Percentiles rank a stretch among this genome's conserved stretches.
These are phyloP conservation scores for Podarcis cretensis DNA, from an alignment of 2,113 vertebrate species.

Conservation along the genomic window DNA sequence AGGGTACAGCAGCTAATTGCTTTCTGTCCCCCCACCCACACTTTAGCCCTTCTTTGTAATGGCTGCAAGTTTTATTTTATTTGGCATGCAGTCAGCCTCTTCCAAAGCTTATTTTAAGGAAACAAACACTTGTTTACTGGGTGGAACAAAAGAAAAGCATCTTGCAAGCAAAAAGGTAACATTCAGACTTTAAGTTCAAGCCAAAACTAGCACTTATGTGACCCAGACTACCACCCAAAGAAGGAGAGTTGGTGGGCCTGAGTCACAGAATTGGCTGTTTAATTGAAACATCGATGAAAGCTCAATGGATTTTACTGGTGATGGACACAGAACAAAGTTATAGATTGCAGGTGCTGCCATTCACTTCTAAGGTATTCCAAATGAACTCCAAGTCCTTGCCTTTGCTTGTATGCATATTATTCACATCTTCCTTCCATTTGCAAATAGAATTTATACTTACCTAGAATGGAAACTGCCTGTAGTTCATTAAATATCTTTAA, in stretches of 20 bases:
- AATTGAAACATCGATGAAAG: not conserved
- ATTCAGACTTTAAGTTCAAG: not conserved
- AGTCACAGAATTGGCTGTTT: not conserved
- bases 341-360: not conserved
- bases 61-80: not conserved
- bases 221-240: not conserved
- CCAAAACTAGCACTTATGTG: not conserved
- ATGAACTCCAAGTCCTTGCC: not conserved
- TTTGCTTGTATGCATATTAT: constrained; percentile 10
- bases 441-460: constrained; percentile 26
- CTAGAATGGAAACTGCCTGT: constrained; percentile 13
- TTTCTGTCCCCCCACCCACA: not conserved
- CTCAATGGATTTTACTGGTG: not conserved
- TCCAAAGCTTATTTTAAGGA: not conserved
- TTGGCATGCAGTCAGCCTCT: not conserved
- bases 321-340: not conserved
- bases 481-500: constrained; percentile 62
- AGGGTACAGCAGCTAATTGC: not conserved
- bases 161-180: not conserved
- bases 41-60: not conserved
- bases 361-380: not conserved
- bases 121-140: not conserved
- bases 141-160: not conserved
- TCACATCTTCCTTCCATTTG: not conserved
- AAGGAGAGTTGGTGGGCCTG: not conserved